phyloP scores from a whole-genome alignment of 2,113 vertebrate species.

The Triplophysa tibetana region DNA sequence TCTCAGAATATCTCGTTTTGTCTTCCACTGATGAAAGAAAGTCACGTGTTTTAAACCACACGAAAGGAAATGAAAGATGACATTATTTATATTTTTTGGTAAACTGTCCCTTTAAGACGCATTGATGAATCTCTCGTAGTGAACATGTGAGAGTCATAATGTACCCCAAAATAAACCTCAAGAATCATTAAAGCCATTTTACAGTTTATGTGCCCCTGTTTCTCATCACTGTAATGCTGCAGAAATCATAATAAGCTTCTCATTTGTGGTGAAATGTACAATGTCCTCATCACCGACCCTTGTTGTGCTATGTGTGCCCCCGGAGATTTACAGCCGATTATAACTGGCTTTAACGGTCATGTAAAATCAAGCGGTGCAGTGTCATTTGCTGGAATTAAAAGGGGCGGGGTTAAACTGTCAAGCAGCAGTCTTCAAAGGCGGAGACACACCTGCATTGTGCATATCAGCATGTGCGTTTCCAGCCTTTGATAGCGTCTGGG shows the following conservation, averaged over 20 bases:
- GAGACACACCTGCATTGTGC: neutral
- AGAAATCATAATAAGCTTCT: neutral
- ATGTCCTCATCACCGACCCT: slow-evolving; percentile 8
- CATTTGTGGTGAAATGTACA: neutral
- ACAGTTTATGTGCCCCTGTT: neutral
- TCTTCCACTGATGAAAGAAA: too few relatives aligned
- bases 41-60: too few relatives aligned
- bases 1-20: too few relatives aligned
- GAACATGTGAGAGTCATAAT: too few relatives aligned
- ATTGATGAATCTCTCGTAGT: too few relatives aligned
- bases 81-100: neutral
- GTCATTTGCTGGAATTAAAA: slow-evolving; percentile 79
- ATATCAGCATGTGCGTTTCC: neutral
- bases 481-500: neutral
- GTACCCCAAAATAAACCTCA: too few relatives aligned
- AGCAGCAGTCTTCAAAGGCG: slow-evolving; percentile 33
- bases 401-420: slow-evolving; percentile 42
- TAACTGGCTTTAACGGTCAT: slow-evolving; percentile 71
- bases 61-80: too few relatives aligned
- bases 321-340: slow-evolving; percentile 77
- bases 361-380: slow-evolving; percentile 70
- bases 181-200: neutral
- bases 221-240: neutral
- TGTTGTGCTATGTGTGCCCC: slow-evolving; percentile 55
- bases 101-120: too few relatives aligned